Evolutionary conservation across 92 coral and sea anemone species (phyloP), one percentile per base, ranked within the genome.

Genomic region (Galaxea fascicularis): DNA sequence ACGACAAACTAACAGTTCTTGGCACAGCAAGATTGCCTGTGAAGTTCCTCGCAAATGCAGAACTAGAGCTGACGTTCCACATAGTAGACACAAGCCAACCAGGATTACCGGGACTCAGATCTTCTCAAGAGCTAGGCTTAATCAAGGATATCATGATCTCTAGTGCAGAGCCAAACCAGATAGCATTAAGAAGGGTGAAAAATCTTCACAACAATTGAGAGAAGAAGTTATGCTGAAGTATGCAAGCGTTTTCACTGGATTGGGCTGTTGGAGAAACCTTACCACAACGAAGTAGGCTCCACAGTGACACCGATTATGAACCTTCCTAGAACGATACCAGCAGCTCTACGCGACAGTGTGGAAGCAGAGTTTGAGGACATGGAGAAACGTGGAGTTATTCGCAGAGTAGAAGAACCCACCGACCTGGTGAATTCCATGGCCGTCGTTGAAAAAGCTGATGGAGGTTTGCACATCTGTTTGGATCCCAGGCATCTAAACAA

Each of bases 261-360:
- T 77, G 89, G 84, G 89, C 89, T 76, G 47, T 52, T 85, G 71
- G 84, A 77, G 62, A 85, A 65, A 44, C 85, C 85, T 22, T 77
- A 85, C 77, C 84, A 85, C 51, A 85, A 77, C 31, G 84, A 85
- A 85, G 89, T 85, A 35, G 89, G 77, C 76, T 78, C 83, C 52
- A 76, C 31, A 57, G 77, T 63, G 16, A 49, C 83, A 77, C 68
- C 78, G n/a, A 83, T 47, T 16, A 59, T 84, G 22, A 84, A 74
- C 60, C 73, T 73, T 8, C 83, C 83, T 9, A 45, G 75, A 45
- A 84, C 82, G 16, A 84, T 84, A 15, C 83, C 76, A 84, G 83
- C 88, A 30, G 88, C 76, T 46, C 76, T 84, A 56, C 65, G 88
- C 15, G 63, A 74, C 75, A 64, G 88, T 64, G 88, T 84, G 63